Base-by-base conservation (phyloP, 2,888 invertebrate genomes). In the Hedychridium roseum region DNA sequence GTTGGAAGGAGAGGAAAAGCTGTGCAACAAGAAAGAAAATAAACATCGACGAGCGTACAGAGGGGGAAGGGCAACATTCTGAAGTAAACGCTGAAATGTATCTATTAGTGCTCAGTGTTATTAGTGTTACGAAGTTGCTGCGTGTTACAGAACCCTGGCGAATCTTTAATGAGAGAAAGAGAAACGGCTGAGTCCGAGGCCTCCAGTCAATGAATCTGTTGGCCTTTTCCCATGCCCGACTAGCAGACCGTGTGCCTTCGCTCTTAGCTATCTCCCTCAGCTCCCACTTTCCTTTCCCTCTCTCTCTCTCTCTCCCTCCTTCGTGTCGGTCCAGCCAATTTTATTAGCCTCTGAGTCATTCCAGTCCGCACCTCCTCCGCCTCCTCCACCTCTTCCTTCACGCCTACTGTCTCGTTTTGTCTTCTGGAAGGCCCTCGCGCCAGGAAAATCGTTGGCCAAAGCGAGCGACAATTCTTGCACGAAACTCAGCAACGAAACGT, bases 181-280 rank as follows among this genome's bases (percentile, higher is more conserved):
- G n/a, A n/a, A n/a, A n/a, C n/a, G n/a, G 57, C 57, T 53, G 56
- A 56, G 30, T n/a, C 58, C 43, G 58, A 56, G 62, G 60, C 60
- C 60, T 64, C 49, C 66, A 71, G 71, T 73, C 73, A 73, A 74
- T 74, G 73, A 74, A 73, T 74, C 71, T 65, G 73, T 61, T 73
- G 70, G 73, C 70, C 73, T 69, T 70, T 70, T 69, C 70, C 68
- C 69, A 70, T 69, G 69, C 60, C 54, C 59, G 63, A n/a, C n/a
- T n/a, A n/a, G n/a, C n/a, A 32, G 12, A 32, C 32, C n/a, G n/a
- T 35, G 31, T 31, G 2, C 47, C 48, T 36, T n/a, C n/a, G 30
- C 40, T 42, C 44, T 32, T 36, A 39, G 42, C 35, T 41, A 44
- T 47, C 55, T 26, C 20, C 31, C 43, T 20, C 45, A 26, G 5